Conservation (phyloP, 2,888 invertebrate genomes). For the Lasioglossum leucozonium region DNA sequence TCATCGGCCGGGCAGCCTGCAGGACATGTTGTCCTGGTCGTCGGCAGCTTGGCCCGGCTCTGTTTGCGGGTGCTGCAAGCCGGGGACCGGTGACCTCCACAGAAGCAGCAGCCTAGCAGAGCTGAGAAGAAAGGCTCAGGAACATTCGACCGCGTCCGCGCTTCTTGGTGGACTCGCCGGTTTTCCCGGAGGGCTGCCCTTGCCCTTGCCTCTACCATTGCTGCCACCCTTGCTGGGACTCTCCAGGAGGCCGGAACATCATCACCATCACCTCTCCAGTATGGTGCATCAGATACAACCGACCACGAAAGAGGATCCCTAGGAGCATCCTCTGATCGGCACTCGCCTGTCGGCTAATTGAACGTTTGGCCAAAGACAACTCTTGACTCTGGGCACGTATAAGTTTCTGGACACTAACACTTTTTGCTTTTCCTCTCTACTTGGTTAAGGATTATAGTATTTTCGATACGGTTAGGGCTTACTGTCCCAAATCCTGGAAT, state of each 20-base stretch:
- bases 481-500: neutral
- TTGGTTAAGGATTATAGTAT: conserved; percentile 21
- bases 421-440: neutral
- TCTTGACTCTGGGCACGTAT: conserved; percentile 48
- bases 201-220: conserved; percentile 85
- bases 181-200: conserved; percentile 81
- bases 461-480: conserved; percentile 3
- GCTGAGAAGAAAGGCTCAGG: conserved; percentile 95
- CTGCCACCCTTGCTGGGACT: conserved; percentile 85
- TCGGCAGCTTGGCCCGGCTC: conserved; percentile 81
- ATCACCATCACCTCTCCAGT: conserved; percentile 83
- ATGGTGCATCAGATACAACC: conserved; percentile 82
- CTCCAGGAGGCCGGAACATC: conserved; percentile 84
- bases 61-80: conserved; percentile 74
- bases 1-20: conserved; percentile 79
- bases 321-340: conserved; percentile 48
- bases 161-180: conserved; percentile 80
- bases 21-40: conserved; percentile 83
- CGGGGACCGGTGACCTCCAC: conserved; percentile 82
- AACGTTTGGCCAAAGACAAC: conserved; percentile 25
- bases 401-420: conserved; percentile 27
- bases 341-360: conserved; percentile 11
- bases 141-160: conserved; percentile 93
- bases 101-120: conserved; percentile 93
- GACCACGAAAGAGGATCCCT: conserved; percentile 82